Conservation (phyloP, 2,113 vertebrate species). For the Acanthisitta chloris region DNA sequence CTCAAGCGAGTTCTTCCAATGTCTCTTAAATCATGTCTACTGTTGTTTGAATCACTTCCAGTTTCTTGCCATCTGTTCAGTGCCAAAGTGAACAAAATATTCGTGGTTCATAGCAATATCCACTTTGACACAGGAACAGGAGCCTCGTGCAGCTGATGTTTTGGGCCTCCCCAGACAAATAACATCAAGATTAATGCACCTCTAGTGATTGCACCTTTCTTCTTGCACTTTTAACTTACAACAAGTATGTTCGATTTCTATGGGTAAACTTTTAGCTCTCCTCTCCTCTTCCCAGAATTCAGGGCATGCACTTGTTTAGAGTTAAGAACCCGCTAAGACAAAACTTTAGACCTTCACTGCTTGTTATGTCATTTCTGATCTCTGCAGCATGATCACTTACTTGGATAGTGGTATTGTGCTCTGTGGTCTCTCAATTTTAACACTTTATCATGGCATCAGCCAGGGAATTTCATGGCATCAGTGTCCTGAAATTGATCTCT, state of each 20-base stretch:
- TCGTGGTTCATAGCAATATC: not conserved
- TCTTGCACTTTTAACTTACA: not conserved
- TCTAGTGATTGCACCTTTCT: not conserved
- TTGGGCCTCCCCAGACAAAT: not conserved
- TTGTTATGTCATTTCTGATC: not conserved
- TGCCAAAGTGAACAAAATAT: not conserved
- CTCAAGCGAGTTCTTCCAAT: not conserved
- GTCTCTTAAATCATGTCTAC: conserved; percentile 1
- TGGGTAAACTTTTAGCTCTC: not conserved
- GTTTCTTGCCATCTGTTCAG: not conserved
- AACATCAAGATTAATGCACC: not conserved
- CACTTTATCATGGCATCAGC: not conserved
- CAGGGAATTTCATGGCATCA: too few species aligned
- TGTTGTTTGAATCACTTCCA: conserved; percentile 13
- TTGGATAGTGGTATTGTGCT: not conserved
- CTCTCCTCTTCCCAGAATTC: not conserved
- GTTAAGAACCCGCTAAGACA: not conserved
- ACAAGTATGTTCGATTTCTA: not conserved
- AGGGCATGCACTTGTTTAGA: not conserved
- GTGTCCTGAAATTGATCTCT: not conserved
- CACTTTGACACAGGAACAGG: not conserved
- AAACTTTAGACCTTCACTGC: not conserved
- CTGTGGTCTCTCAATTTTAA: not conserved
- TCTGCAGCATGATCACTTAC: not conserved
- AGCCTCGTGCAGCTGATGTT: not conserved